Conservation (phyloP, 1,140 invertebrate genomes). For the Orchesella cincta region DNA sequence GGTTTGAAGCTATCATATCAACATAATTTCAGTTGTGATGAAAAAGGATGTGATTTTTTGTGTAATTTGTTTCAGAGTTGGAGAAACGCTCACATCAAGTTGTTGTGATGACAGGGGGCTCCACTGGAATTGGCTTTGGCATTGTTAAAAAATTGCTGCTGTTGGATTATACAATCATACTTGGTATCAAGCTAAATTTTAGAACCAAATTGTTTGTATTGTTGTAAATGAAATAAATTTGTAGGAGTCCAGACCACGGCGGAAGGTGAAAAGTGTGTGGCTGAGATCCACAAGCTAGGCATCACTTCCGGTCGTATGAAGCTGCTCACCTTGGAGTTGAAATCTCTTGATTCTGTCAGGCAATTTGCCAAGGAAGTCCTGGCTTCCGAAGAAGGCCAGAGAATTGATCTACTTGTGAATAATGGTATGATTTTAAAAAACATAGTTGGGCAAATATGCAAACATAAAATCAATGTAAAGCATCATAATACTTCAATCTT, state of each 20-base stretch:
- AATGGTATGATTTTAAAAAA: constrained; percentile 65
- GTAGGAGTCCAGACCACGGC: not conserved
- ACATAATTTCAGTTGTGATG: too few relatives aligned
- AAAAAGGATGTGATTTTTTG: too few relatives aligned
- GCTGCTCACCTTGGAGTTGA: constrained; percentile 63
- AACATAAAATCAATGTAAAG: not conserved
- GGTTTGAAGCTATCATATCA: too few relatives aligned
- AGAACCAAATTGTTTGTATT: too few relatives aligned
- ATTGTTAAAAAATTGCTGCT: constrained; percentile 75
- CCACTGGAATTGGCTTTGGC: constrained; percentile 79
- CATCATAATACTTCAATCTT: constrained; percentile 26
- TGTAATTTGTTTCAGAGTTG: too few relatives aligned
- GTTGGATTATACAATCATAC: constrained; percentile 78
- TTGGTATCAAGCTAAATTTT: constrained; percentile 69
- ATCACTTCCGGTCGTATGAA: constrained; percentile 58
- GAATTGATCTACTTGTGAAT: constrained; percentile 75
- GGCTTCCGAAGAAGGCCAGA: constrained; percentile 59
- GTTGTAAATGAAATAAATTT: too few relatives aligned
- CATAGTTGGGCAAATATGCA: constrained; percentile 53
- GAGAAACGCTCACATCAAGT: constrained; percentile 66
- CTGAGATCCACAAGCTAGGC: constrained; percentile 60
- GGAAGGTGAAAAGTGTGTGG: constrained; percentile 53
- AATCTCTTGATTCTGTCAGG: constrained; percentile 70
- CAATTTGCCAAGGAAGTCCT: constrained; percentile 71
- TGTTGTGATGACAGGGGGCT: constrained; percentile 84